Evolutionary conservation across 1,140 invertebrate species (phyloP), one percentile per base, ranked within the genome.

Genomic region (Chrysopa pallens): DNA sequence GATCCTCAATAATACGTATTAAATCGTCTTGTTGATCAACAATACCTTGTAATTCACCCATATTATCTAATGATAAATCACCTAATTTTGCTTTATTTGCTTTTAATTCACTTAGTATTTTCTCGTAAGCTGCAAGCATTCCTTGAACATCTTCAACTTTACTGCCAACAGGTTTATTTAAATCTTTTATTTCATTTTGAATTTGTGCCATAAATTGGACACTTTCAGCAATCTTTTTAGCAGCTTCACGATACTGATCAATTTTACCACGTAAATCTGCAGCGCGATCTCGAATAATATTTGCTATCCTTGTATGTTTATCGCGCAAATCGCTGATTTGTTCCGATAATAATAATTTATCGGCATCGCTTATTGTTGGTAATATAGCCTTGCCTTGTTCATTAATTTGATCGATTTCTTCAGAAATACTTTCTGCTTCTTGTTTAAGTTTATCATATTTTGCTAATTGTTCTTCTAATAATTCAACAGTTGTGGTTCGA

Each of bases 101-200:
- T 61, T 84, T 85, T 0, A 92, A 58, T 46, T 89, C 80, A 46
- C 72, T 72, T 6, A 90, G 60, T 37, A 90, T 80, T 48, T 71
- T 72, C 61, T 90, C 84, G 56, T 89, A 89, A 15, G 75, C 68
- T 17, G 72, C 68, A 13, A 89, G 62, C 53, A 86, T 69, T 11
- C 77, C 74, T 60, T 86, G 78, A 0, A 88, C 84, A 53, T 89
- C 84, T 58, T 89, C 84, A 4, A 83, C 77, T 53, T 78, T 78
- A 5, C 77, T 78, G 11, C 90, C 88, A 42, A 92, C 76, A 1
- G 88, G 86, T 58, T 80, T 81, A 51, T 81, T 85, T 0, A 91
- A 61, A 39, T 83, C 74, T 48, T 85, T 80, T 1, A 94, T 59
- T 55, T 90, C 80, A 41, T 76, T 74, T 56, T 91, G 83, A 17